Conservation (phyloP, 2,113 vertebrate species). For the Nymphicus hollandicus region DNA sequence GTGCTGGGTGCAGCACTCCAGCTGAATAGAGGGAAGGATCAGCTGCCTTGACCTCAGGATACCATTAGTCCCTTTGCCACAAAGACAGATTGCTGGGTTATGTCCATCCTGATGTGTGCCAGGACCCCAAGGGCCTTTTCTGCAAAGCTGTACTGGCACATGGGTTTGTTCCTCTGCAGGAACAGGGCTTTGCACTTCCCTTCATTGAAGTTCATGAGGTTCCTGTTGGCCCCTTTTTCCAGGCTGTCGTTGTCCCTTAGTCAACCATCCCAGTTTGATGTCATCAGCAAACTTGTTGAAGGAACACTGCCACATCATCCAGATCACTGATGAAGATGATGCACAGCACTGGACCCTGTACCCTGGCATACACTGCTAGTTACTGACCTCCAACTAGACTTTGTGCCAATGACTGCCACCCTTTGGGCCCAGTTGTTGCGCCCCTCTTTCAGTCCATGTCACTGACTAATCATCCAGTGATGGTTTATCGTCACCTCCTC, state of each 20-base stretch:
- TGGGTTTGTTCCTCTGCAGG: background rate
- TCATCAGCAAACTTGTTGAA: background rate
- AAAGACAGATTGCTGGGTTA: accelerated
- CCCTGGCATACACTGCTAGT: background rate
- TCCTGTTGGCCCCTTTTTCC: background rate
- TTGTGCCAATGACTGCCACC: background rate
- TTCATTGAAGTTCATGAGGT: background rate
- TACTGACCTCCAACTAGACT: background rate
- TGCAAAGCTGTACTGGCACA: background rate
- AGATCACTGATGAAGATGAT: background rate
- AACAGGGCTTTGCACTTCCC: background rate
- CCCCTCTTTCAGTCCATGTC: background rate
- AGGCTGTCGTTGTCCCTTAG: background rate
- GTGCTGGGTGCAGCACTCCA: background rate
- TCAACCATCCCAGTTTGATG: background rate
- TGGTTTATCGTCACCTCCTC: background rate
- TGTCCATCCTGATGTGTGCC: background rate
- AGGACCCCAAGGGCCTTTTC: background rate
- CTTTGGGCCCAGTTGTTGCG: background rate
- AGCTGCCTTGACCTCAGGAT: background rate
- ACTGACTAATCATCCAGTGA: background rate
- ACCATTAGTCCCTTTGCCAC: background rate
- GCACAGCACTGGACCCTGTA: background rate
- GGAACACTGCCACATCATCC: background rate
- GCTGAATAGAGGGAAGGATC: background rate